Percentiles rank a stretch among this genome's conserved stretches.
Conservation (phyloP, 2,888 invertebrate genomes). For the Piscicola geometra region DNA sequence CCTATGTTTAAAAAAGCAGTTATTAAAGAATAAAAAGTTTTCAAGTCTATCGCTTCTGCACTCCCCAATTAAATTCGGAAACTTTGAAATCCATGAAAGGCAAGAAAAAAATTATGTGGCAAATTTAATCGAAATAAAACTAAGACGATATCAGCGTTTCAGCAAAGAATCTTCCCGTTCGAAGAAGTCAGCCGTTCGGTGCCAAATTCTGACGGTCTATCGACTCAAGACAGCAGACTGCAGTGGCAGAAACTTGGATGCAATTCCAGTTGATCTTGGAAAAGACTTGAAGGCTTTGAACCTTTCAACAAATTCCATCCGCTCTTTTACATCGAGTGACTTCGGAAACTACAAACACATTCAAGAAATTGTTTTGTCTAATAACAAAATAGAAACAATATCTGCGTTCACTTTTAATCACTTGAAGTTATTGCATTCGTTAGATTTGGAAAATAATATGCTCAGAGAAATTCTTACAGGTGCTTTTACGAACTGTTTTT, state of each 20-base stretch:
- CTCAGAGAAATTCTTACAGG: conserved; percentile 31
- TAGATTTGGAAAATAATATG: conserved; percentile 17
- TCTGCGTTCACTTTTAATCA: conserved; percentile 22
- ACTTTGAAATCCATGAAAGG: no score
- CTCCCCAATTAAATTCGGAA: no score
- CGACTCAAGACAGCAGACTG: conserved; percentile 42
- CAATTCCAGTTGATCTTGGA: conserved; percentile 39
- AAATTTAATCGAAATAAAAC: background rate
- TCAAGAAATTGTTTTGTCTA: conserved; percentile 25
- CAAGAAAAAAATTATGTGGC: no score
- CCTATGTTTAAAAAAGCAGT: no score
- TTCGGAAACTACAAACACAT: conserved; percentile 26
- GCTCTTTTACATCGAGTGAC: background rate
- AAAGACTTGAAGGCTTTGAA: conserved; percentile 41
- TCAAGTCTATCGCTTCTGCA: no score
- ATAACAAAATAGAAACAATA: conserved; percentile 18
- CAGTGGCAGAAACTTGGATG: conserved; percentile 33
- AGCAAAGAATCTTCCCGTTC: no score
- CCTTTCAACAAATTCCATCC: conserved; percentile 39
- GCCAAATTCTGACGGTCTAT: conserved; percentile 40
- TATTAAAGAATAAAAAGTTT: no score
- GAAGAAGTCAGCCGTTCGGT: conserved; percentile 20
- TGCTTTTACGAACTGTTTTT: conserved; percentile 37
- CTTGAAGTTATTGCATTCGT: conserved; percentile 21
- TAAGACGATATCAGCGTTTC: background rate